A percentile compares a stretch with the other conserved stretches of the same genome.
These are phyloP conservation scores for Drosophila azteca DNA, from an alignment of 1,140 invertebrate species.

Conservation along the genomic window DNA sequence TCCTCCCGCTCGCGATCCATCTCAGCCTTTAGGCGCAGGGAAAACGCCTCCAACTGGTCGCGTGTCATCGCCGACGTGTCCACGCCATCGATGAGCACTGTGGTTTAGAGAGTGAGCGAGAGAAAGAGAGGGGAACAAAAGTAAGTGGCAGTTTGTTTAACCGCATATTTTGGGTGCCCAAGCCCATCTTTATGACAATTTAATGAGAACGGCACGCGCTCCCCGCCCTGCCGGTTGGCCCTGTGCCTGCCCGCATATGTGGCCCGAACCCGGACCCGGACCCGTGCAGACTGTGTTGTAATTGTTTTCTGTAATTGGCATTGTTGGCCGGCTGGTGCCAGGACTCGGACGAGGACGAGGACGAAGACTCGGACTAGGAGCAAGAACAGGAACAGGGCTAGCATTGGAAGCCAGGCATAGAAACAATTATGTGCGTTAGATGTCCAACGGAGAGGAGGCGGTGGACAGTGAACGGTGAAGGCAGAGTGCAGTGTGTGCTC, in stretches of 20 bases:
- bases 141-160: conserved; percentile 9
- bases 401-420: conserved; percentile 25
- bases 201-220: conserved; percentile 58
- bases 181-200: conserved; percentile 49
- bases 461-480: not conserved
- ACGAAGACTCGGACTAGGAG: not conserved
- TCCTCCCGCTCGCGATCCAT: conserved; percentile 97
- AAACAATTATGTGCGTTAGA: conserved; percentile 81
- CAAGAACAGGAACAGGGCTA: not conserved
- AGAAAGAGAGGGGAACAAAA: not conserved
- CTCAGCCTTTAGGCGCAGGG: conserved; percentile 94
- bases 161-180: conserved; percentile 29
- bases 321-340: conserved; percentile 69
- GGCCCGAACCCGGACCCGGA: conserved; percentile 15
- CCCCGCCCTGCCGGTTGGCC: not conserved
- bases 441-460: conserved; percentile 16
- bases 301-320: conserved; percentile 81
- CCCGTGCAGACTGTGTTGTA: conserved; percentile 58
- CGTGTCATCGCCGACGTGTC: conserved; percentile 96
- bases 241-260: conserved; percentile 21
- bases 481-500: conserved; percentile 30
- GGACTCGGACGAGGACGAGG: conserved; percentile 28
- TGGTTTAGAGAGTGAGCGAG: not conserved
- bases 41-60: conserved; percentile 96
- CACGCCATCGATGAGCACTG: conserved; percentile 93